These are phyloP conservation scores for Muraenolepis orangiensis DNA, from an alignment of 2,797 vertebrate genomes.

Conservation along the genomic window DNA sequence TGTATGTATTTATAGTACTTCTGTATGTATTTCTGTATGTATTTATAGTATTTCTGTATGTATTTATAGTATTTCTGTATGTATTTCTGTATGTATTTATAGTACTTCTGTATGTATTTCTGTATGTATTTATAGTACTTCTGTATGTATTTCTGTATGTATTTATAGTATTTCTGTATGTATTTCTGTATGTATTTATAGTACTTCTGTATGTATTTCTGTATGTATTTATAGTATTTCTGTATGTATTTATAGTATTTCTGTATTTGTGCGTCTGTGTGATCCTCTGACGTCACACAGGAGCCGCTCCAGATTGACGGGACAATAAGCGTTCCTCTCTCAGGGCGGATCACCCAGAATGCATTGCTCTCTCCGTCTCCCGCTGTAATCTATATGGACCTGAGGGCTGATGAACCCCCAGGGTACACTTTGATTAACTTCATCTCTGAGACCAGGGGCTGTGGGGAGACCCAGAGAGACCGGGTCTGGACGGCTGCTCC, in stretches of 20 bases:
- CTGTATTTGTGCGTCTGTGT: not conserved
- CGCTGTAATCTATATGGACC: slow-evolving; percentile 60
- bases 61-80: too few relatives aligned
- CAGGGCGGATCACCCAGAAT: slow-evolving; percentile 60
- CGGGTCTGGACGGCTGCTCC: not conserved
- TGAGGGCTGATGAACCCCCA: slow-evolving; percentile 68
- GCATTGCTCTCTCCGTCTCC: slow-evolving; percentile 55
- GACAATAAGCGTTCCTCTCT: slow-evolving; percentile 51
- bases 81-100: too few relatives aligned
- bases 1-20: not conserved
- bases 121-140: not conserved
- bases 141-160: too few relatives aligned
- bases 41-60: too few relatives aligned
- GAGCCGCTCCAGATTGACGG: slow-evolving; percentile 31
- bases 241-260: too few relatives aligned
- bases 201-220: too few relatives aligned
- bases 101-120: too few relatives aligned
- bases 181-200: too few relatives aligned
- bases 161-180: too few relatives aligned
- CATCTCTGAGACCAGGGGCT: slow-evolving; percentile 43
- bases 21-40: too few relatives aligned
- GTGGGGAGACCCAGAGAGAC: slow-evolving; percentile 36
- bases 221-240: too few relatives aligned
- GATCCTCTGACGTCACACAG: not conserved
- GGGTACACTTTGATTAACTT: slow-evolving; percentile 70